Evolutionary conservation across 2,113 vertebrate species (phyloP).

Genomic region (Corydoras sp.): DNA sequence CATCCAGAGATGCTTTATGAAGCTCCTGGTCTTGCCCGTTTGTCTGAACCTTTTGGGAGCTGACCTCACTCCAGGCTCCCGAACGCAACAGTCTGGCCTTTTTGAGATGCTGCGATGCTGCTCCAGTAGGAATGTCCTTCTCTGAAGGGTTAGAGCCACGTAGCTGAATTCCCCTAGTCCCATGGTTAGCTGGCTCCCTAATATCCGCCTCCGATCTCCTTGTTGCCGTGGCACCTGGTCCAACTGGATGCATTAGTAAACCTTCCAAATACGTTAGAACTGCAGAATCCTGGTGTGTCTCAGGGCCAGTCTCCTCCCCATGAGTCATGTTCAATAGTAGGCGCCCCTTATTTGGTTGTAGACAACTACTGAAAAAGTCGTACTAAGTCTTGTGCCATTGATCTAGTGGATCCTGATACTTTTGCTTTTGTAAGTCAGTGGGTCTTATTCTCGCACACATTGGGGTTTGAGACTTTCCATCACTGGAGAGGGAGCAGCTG

Average conservation of each 20-base stretch:
- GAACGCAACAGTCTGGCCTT: conserved; percentile 91
- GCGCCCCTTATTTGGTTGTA: conserved; percentile 73
- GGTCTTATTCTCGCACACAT: background rate
- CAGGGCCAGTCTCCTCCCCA: conserved; percentile 99
- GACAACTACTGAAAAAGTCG: conserved; percentile 58
- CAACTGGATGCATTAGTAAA: conserved; percentile 99
- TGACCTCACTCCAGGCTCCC: conserved; percentile 83
- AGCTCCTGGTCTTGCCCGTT: conserved; percentile 80
- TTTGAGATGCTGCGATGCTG: conserved; percentile 87
- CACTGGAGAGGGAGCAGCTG: conserved; percentile 34
- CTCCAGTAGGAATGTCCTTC: conserved; percentile 68
- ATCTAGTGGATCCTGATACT: conserved; percentile 11
- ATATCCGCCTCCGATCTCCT: conserved; percentile 77
- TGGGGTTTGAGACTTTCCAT: conserved; percentile 47
- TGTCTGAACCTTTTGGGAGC: conserved; percentile 75
- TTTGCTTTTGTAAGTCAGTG: background rate
- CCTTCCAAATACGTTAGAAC: conserved; percentile 99
- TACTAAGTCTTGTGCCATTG: conserved; percentile 49
- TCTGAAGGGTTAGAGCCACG: conserved; percentile 73
- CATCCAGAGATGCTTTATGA: conserved; percentile 79
- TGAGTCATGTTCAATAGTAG: conserved; percentile 99
- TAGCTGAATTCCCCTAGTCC: conserved; percentile 72
- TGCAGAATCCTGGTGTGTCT: conserved; percentile 99
- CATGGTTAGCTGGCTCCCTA: conserved; percentile 78
- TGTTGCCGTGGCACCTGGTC: conserved; percentile 81